Evolutionary conservation across 2,797 vertebrate species (phyloP).

Genomic region (Champsocephalus gunnari): DNA sequence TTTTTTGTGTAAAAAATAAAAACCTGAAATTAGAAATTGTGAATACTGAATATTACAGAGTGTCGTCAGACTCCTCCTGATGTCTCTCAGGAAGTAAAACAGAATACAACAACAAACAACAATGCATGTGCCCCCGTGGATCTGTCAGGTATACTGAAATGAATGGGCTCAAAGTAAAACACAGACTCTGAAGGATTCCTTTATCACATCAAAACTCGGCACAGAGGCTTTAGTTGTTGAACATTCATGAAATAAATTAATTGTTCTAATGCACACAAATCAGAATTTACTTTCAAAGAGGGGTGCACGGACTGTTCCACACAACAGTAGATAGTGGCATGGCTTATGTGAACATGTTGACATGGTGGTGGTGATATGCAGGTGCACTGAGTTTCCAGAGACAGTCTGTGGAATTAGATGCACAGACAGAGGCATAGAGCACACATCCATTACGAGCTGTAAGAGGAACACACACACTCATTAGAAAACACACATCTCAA

Average conservation of each 20-base stretch:
- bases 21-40: not conserved
- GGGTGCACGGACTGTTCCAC: slow-evolving; percentile 5
- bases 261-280: slow-evolving; percentile 18
- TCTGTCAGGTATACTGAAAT: not conserved
- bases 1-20: not conserved
- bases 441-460: slow-evolving; percentile 40
- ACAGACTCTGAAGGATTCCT: slow-evolving; percentile 6
- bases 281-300: slow-evolving; percentile 10
- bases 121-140: not conserved
- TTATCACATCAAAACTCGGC: not conserved
- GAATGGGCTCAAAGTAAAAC: slow-evolving; percentile 12
- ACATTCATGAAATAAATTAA: not conserved
- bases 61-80: not conserved
- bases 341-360: slow-evolving; percentile 20
- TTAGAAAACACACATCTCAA: slow-evolving; percentile 31
- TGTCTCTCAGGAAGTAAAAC: not conserved
- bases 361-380: slow-evolving; percentile 13
- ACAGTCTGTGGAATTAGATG: slow-evolving; percentile 38
- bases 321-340: slow-evolving; percentile 31
- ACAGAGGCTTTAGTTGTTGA: slow-evolving; percentile 4
- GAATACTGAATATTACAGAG: not conserved
- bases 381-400: slow-evolving; percentile 45
- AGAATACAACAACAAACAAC: not conserved
- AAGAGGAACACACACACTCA: slow-evolving; percentile 34
- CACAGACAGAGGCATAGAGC: slow-evolving; percentile 55